Evolutionary conservation across 2,113 vertebrate genomes (phyloP).

Genomic region (Damaliscus lunatus): DNA sequence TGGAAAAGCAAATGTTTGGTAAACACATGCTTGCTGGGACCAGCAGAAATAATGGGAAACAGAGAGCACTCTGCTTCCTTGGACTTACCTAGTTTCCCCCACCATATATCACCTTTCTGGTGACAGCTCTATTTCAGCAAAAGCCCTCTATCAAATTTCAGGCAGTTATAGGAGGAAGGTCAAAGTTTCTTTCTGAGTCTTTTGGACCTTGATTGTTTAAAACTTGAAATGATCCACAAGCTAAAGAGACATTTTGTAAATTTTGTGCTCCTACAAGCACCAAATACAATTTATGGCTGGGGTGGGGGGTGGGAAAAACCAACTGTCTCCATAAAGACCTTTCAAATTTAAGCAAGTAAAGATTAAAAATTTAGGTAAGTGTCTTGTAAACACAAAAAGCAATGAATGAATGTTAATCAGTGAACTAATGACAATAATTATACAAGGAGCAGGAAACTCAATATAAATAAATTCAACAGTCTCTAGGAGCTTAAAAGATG

Average conservation of each 20-base stretch:
- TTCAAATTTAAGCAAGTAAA: neutral
- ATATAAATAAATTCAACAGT: neutral
- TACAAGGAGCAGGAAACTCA: neutral
- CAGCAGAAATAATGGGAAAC: neutral
- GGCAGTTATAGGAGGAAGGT: neutral
- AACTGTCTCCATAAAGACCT: neutral
- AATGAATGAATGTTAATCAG: neutral
- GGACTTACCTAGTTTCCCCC: neutral
- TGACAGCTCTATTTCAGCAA: neutral
- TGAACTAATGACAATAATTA: neutral
- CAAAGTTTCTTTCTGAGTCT: neutral
- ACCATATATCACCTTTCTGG: neutral
- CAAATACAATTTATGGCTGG: neutral
- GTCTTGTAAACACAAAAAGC: neutral
- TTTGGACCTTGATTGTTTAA: neutral
- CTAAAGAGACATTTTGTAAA: neutral
- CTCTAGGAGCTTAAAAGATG: neutral
- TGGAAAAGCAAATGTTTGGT: neutral
- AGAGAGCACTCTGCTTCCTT: neutral
- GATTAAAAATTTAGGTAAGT: neutral
- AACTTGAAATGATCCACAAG: neutral
- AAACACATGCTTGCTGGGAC: neutral
- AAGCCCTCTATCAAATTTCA: neutral
- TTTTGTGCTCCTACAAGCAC: neutral
- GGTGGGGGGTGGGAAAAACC: neutral